A percentile compares a stretch with the other conserved stretches of the same genome.
Evolutionary conservation across 2,113 vertebrate genomes (phyloP).

Genomic region (Lepidothrix coronata): DNA sequence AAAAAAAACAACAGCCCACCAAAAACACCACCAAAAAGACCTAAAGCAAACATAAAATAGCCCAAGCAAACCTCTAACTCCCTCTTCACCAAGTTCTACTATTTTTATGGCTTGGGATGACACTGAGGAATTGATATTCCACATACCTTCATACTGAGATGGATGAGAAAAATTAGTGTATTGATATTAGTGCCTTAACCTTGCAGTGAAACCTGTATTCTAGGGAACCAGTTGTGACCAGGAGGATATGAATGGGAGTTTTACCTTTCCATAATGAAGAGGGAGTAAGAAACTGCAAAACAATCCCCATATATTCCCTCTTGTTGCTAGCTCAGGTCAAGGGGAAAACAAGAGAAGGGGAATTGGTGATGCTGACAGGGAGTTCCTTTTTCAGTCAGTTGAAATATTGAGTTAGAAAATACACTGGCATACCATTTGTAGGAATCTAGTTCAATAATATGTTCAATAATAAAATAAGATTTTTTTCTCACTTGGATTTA

Average conservation of each 20-base stretch:
- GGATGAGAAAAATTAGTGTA: background rate
- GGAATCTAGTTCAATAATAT: background rate
- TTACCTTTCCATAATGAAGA: background rate
- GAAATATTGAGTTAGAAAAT: background rate
- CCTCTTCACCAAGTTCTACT: background rate
- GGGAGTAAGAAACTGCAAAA: background rate
- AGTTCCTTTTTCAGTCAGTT: background rate
- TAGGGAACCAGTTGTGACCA: background rate
- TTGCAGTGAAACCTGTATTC: background rate
- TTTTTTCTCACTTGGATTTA: background rate
- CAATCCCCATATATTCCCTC: background rate
- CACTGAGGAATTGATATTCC: background rate
- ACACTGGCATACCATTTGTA: background rate
- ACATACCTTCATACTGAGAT: background rate
- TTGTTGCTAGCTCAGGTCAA: background rate
- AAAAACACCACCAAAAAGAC: no score
- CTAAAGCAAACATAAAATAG: background rate
- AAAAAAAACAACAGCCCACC: background rate
- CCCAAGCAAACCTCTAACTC: background rate
- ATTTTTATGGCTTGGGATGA: background rate
- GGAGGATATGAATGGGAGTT: background rate
- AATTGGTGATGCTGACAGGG: background rate
- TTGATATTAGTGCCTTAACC: background rate
- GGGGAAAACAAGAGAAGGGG: background rate
- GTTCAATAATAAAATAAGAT: background rate